Base-by-base conservation (phyloP, 2,888 invertebrate genomes). In the Cheilosia vulpina region DNA sequence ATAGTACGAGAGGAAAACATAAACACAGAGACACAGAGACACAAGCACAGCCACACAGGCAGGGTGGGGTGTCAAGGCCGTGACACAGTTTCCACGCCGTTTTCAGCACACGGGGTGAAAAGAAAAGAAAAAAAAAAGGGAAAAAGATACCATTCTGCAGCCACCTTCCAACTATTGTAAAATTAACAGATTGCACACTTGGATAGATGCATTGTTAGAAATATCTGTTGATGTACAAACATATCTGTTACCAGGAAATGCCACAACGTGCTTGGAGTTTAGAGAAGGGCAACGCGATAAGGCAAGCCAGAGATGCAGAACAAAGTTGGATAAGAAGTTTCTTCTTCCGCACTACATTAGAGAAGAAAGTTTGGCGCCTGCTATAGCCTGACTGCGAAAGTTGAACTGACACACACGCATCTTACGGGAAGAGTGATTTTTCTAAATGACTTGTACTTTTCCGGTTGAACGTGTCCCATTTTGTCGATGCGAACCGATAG, bases 31-130 rank as follows among this genome's bases (percentile, higher is more conserved):
- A 62, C 41, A 19, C 55, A 78, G 71, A 77, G 62, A 62, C 41
- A 19, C 55, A 78, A 65, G 63, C 57, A 63, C 65, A 47, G 34
- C 6, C 47, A 75, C 65, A 79, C 31, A 31, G 31, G 43, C 78
- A 84, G 62, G 66, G 34, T 84, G 84, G 62, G 66, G 34, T 84
- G 84, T 84, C 80, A 85, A 80, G 84, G 80, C 76, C 80, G 57
- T 85, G 80, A 71, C 84, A 80, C 66, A 57, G 62, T 66, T 73
- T 84, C 52, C 50, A 38, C 45, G 21, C 43, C 21, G 4, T 27
- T 27, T 27, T 27, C 27, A 55, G 13, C 21, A 72, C 60, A 62
- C 17, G 6, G 7, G 4, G 17, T n/a, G 5, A 13, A 21, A 17
- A 31, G 9, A 9, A 31, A 3, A 19, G 17, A 41, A 19, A 15